These are phyloP conservation scores for Lutjanus argentimaculatus DNA, from an alignment of 2,797 vertebrate genomes.

Conservation along the genomic window DNA sequence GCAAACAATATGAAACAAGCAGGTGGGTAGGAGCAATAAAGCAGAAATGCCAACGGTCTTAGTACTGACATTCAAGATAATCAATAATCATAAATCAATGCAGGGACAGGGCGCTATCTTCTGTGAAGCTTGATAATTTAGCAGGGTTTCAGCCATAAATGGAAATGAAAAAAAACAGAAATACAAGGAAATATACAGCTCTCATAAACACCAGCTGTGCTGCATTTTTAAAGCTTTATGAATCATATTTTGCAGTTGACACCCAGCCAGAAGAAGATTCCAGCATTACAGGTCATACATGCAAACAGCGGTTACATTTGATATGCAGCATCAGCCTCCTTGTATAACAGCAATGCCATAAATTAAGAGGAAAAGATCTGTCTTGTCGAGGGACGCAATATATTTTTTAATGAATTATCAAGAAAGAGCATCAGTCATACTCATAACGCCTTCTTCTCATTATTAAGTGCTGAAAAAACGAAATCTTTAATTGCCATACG, in stretches of 20 bases:
- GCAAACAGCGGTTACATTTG: slow-evolving; percentile 5
- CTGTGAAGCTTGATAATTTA: slow-evolving; percentile 14
- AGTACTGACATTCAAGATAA: slow-evolving; percentile 39
- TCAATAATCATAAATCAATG: slow-evolving; percentile 54
- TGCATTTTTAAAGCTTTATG: slow-evolving; percentile 8
- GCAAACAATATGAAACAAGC: neutral
- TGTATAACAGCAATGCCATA: slow-evolving; percentile 21
- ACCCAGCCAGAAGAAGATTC: neutral
- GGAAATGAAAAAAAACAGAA: neutral
- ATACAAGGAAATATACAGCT: neutral
- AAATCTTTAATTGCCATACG: too few relatives aligned
- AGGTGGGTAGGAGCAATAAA: neutral
- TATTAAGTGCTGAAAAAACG: too few relatives aligned
- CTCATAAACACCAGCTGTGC: slow-evolving; percentile 1
- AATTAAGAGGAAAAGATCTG: slow-evolving; percentile 6
- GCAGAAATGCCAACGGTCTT: slow-evolving; percentile 12
- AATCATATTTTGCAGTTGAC: slow-evolving; percentile 25
- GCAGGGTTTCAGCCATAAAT: slow-evolving; percentile 3
- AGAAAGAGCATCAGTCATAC: neutral
- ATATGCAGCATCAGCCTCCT: slow-evolving; percentile 10
- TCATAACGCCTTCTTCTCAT: too few relatives aligned
- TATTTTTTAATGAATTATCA: neutral
- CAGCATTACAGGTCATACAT: neutral
- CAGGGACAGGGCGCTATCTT: neutral
- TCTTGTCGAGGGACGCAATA: neutral